Percentiles rank a stretch among this genome's conserved stretches.
Conservation (phyloP, 2,888 invertebrate species). For the Aleiodes alternator region DNA sequence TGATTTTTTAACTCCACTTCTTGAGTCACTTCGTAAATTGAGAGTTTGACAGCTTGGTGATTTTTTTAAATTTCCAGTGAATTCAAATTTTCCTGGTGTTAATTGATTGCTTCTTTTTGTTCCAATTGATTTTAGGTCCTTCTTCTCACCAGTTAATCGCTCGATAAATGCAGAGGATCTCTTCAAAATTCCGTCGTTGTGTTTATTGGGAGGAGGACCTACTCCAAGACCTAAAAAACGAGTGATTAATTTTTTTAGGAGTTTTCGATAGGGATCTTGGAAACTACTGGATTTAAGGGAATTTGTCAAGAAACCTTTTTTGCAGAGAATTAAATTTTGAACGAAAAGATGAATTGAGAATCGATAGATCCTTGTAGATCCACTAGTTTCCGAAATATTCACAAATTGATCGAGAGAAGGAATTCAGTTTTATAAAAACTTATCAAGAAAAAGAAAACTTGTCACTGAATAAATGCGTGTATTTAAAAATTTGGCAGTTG, state of each 20-base stretch:
- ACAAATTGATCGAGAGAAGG: no score
- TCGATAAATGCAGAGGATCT: conserved; percentile 63
- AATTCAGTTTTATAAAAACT: no score
- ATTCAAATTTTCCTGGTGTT: background rate
- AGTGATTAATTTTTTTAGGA: background rate
- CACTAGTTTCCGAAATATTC: no score
- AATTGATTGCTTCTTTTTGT: conserved; percentile 40
- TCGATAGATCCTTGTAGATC: no score
- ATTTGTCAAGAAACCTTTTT: no score
- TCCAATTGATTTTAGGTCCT: conserved; percentile 34
- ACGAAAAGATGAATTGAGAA: no score
- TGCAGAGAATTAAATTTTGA: no score
- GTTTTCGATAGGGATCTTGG: no score
- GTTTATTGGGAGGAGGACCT: conserved; percentile 36
- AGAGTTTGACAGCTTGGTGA: conserved; percentile 61
- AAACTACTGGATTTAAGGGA: no score
- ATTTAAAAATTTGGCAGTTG: background rate
- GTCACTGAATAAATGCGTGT: background rate
- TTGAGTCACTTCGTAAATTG: conserved; percentile 1
- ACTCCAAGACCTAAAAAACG: conserved; percentile 26
- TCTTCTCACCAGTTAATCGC: conserved; percentile 56
- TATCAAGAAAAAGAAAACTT: no score
- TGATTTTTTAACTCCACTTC: conserved; percentile 65
- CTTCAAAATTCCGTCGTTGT: conserved; percentile 59
- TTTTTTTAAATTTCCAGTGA: conserved; percentile 46